These are phyloP conservation scores for Chiridota heheva DNA, from an alignment of 35 echinoderm and acorn worm species.

Conservation along the genomic window DNA sequence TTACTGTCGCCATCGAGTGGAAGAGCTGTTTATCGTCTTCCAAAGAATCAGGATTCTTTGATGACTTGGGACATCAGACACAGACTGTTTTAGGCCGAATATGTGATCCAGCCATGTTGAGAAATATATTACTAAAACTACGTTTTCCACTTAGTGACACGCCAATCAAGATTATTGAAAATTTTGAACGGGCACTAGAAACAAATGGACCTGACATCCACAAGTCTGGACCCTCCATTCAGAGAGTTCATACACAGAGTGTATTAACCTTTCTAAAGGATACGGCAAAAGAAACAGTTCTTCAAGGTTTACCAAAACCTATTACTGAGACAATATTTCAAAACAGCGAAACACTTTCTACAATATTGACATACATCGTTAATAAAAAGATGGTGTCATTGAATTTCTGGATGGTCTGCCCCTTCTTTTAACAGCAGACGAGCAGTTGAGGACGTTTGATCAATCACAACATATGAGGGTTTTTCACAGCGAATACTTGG, in stretches of 20 bases:
- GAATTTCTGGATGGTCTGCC: conserved; percentile 53
- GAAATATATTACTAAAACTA: too few species aligned
- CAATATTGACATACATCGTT: not conserved
- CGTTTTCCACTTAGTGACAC: not conserved
- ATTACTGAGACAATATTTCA: not conserved
- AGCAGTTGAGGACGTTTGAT: conserved; percentile 3
- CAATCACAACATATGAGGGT: not conserved
- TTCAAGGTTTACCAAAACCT: not conserved
- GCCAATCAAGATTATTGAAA: not conserved
- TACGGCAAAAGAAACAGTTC: not conserved
- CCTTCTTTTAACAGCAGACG: conserved; percentile 55
- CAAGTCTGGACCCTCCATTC: not conserved
- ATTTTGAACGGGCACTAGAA: not conserved
- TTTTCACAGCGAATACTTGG: conserved; percentile 1
- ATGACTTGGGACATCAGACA: not conserved
- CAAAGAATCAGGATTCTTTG: conserved; percentile 22
- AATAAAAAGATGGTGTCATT: too few species aligned
- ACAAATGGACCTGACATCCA: not conserved
- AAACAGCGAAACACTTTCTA: not conserved
- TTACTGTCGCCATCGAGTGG: conserved; percentile 1
- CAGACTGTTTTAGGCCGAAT: not conserved
- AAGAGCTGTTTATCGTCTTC: conserved; percentile 6
- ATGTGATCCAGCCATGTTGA: conserved; percentile 1
- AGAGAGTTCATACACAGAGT: not conserved
- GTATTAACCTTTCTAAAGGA: conserved; percentile 29